A percentile compares a stretch with the other conserved stretches of the same genome.
Evolutionary conservation across 2,888 invertebrate species (phyloP).

Genomic region (Melanotus villosus): DNA sequence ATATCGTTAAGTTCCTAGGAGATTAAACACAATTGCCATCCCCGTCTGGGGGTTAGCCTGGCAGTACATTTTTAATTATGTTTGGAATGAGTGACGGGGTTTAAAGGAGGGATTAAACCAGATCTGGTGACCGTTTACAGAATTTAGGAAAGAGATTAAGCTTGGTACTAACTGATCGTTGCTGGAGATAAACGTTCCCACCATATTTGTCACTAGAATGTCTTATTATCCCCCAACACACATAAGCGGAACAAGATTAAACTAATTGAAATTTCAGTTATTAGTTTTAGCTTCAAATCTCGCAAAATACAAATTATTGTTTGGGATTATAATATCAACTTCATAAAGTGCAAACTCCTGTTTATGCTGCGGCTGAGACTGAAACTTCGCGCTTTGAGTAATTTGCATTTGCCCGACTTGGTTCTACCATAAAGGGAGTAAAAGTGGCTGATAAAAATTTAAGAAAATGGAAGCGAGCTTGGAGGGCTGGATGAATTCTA

Average conservation of each 20-base stretch:
- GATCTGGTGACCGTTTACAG: neutral
- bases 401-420: neutral
- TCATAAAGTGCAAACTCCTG: slow-evolving; percentile 16
- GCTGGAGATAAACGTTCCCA: neutral
- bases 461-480: neutral
- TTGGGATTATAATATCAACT: neutral
- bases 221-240: too few species aligned
- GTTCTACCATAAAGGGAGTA: neutral
- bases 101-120: neutral
- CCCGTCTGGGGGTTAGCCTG: neutral
- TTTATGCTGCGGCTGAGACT: neutral
- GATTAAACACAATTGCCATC: too few species aligned
- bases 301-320: neutral
- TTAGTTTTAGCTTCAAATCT: neutral
- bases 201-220: neutral
- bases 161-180: neutral
- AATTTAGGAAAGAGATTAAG: neutral
- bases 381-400: neutral
- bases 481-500: too few species aligned
- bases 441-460: neutral
- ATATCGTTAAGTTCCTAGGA: too few species aligned
- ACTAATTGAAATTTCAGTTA: slow-evolving; percentile 4
- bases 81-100: neutral
- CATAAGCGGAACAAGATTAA: neutral
- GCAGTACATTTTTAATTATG: neutral